Evolutionary conservation across 1,140 invertebrate genomes (phyloP).

Genomic region (Rhagoletis pomonella): DNA sequence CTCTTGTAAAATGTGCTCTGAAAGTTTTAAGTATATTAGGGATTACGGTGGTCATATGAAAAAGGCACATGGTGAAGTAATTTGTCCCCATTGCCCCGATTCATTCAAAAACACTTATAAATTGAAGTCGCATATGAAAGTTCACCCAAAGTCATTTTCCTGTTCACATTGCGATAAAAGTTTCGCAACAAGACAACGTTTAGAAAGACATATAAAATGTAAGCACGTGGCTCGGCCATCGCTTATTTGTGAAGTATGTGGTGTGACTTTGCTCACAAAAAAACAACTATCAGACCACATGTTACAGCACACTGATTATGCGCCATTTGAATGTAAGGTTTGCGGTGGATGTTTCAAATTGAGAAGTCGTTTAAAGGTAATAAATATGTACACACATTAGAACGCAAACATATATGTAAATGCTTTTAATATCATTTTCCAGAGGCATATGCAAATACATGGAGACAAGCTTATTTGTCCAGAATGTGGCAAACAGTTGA

Average conservation of each 20-base stretch:
- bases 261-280: slow-evolving; percentile 73
- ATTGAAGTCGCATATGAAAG: slow-evolving; percentile 19
- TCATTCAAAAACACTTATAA: not conserved
- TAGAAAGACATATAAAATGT: slow-evolving; percentile 70
- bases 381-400: too few relatives aligned
- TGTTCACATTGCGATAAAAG: slow-evolving; percentile 67
- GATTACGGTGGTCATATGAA: slow-evolving; percentile 9
- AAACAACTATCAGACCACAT: slow-evolving; percentile 75
- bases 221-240: slow-evolving; percentile 74
- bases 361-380: slow-evolving; percentile 62
- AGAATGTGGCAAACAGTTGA: slow-evolving; percentile 69
- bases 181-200: slow-evolving; percentile 65
- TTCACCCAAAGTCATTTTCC: slow-evolving; percentile 50
- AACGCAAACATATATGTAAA: too few relatives aligned
- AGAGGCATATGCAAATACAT: slow-evolving; percentile 64
- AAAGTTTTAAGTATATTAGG: not conserved
- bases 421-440: not conserved
- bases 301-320: slow-evolving; percentile 74
- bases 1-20: not conserved
- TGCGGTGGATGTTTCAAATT: slow-evolving; percentile 75
- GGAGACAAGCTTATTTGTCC: slow-evolving; percentile 66
- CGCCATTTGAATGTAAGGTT: slow-evolving; percentile 74
- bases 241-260: slow-evolving; percentile 75
- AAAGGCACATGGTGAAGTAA: not conserved
- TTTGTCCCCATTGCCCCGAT: not conserved